Evolutionary conservation across 2,113 vertebrate species (phyloP).

Genomic region (Neoarius graeffei): DNA sequence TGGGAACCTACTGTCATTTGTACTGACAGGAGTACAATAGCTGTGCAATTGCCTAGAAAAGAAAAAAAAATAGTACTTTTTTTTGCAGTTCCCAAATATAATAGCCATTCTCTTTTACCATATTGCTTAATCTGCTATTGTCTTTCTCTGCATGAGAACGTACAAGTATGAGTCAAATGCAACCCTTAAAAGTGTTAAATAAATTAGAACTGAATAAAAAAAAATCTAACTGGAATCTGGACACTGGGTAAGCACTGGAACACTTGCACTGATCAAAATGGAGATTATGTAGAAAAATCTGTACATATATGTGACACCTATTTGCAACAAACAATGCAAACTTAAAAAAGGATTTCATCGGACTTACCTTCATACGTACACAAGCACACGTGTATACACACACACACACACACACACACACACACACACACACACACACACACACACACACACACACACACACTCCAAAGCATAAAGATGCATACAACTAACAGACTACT

Average conservation of each 20-base stretch:
- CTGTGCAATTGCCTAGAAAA: slow-evolving; percentile 66
- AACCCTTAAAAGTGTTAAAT: background rate
- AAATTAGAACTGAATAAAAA: background rate
- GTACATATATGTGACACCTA: background rate
- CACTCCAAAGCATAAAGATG: slow-evolving; percentile 48
- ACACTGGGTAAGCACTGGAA: background rate
- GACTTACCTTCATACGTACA: background rate
- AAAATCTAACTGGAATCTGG: background rate
- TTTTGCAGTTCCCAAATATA: slow-evolving; percentile 69
- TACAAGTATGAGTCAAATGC: slow-evolving; percentile 17
- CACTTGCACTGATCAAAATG: too few relatives aligned
- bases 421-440: slow-evolving; percentile 42
- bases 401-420: slow-evolving; percentile 28
- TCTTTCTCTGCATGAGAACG: slow-evolving; percentile 50
- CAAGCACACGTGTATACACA: slow-evolving; percentile 2
- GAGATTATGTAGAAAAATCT: background rate
- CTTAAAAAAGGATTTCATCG: background rate
- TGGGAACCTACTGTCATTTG: slow-evolving; percentile 56
- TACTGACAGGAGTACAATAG: slow-evolving; percentile 71
- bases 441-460: background rate
- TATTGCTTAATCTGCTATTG: slow-evolving; percentile 67
- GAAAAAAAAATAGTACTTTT: slow-evolving; percentile 30
- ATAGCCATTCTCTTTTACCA: slow-evolving; percentile 67
- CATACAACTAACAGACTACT: slow-evolving; percentile 41
- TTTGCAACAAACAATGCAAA: background rate